These are phyloP conservation scores for Acrobasis consociella DNA, from an alignment of 2,888 invertebrate genomes.

Conservation along the genomic window DNA sequence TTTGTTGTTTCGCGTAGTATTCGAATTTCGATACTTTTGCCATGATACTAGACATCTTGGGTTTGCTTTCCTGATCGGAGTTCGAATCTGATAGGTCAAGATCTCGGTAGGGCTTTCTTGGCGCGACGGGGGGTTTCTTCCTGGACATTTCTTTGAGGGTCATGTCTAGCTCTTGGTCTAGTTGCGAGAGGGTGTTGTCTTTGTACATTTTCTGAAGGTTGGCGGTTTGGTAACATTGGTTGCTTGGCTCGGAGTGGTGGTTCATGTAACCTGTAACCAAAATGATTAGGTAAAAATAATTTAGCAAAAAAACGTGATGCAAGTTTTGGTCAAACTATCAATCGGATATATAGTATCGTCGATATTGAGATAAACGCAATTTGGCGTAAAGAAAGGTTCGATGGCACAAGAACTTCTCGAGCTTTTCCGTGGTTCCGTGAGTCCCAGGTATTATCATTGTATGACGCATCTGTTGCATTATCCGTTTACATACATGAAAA, in stretches of 20 bases:
- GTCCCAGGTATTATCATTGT: too few relatives aligned
- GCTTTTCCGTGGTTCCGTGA: too few relatives aligned
- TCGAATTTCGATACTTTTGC: constrained; percentile 92
- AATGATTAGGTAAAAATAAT: constrained; percentile 19
- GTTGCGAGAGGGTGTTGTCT: constrained; percentile 60
- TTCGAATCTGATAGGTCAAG: constrained; percentile 73
- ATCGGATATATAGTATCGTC: too few relatives aligned
- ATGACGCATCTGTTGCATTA: too few relatives aligned
- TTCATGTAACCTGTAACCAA: constrained; percentile 59
- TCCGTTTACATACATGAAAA: too few relatives aligned
- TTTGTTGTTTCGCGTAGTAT: constrained; percentile 86
- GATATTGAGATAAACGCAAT: too few relatives aligned
- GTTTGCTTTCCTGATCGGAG: constrained; percentile 73
- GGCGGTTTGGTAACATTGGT: constrained; percentile 61
- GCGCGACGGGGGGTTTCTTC: constrained; percentile 86
- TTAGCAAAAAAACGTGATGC: too few relatives aligned
- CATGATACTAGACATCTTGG: constrained; percentile 82
- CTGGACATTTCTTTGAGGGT: constrained; percentile 77
- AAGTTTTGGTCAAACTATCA: not conserved
- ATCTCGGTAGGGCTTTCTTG: constrained; percentile 82
- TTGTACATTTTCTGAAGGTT: constrained; percentile 62
- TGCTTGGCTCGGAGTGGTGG: constrained; percentile 52
- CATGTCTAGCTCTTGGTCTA: constrained; percentile 74
- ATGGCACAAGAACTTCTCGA: too few relatives aligned
- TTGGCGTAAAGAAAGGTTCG: too few relatives aligned